Percentiles rank a stretch among this genome's conserved stretches.
Evolutionary conservation across 2,113 vertebrate species (phyloP).

Genomic region (Dicrurus megarhynchus): DNA sequence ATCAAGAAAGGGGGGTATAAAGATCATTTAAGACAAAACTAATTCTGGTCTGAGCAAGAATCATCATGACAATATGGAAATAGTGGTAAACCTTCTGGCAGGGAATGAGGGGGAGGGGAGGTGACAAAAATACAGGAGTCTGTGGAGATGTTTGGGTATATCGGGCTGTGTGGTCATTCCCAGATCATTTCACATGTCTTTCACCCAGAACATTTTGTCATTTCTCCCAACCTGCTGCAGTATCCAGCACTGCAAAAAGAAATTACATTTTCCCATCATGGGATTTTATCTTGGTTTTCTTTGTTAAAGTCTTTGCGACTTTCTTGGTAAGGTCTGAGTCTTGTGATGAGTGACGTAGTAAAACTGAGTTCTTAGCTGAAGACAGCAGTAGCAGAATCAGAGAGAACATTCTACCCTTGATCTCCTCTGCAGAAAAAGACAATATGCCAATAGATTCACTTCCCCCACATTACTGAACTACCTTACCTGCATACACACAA

Average conservation of each 20-base stretch:
- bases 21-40: not conserved
- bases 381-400: not conserved
- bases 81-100: not conserved
- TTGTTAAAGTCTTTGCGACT: not conserved
- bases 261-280: not conserved
- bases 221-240: not conserved
- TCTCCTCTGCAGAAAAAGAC: not conserved
- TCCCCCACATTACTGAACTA: not conserved
- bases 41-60: not conserved
- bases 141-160: not conserved
- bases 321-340: not conserved
- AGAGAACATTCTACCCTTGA: not conserved
- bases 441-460: not conserved
- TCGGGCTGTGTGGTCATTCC: not conserved
- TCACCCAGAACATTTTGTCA: not conserved
- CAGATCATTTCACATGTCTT: not conserved
- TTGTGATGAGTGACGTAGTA: not conserved
- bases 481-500: not conserved
- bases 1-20: not conserved
- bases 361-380: not conserved
- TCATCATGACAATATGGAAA: not conserved
- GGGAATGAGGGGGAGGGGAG: fast-evolving
- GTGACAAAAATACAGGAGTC: not conserved
- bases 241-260: not conserved
- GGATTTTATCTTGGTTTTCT: not conserved